Conservation (phyloP, 2,113 vertebrate species). For the Onychostoma macrolepis region DNA sequence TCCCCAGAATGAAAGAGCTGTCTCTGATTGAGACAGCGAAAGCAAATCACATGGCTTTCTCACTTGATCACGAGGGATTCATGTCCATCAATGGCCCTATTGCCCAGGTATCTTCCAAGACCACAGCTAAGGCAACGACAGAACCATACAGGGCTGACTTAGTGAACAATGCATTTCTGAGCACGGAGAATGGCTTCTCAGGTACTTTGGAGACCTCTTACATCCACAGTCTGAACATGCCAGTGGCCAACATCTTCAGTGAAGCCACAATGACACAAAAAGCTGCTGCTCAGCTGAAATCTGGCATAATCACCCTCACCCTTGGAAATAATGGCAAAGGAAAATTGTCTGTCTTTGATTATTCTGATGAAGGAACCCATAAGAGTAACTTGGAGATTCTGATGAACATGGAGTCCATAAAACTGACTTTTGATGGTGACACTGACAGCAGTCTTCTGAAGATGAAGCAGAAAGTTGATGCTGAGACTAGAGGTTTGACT, state of each 20-base stretch:
- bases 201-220: slow-evolving; percentile 79
- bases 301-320: slow-evolving; percentile 67
- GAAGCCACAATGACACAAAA: slow-evolving; percentile 76
- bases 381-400: slow-evolving; percentile 76
- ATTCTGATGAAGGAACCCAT: slow-evolving; percentile 78
- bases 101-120: slow-evolving; percentile 77
- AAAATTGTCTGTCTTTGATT: slow-evolving; percentile 69
- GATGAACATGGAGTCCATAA: slow-evolving; percentile 67
- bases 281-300: slow-evolving; percentile 72
- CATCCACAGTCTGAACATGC: slow-evolving; percentile 79
- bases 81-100: slow-evolving; percentile 73
- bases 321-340: slow-evolving; percentile 76
- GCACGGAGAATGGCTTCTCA: slow-evolving; percentile 76
- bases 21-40: slow-evolving; percentile 82
- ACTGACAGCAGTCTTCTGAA: slow-evolving; percentile 79
- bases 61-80: slow-evolving; percentile 78
- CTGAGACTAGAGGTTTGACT: slow-evolving; percentile 72
- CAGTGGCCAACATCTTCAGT: slow-evolving; percentile 73
- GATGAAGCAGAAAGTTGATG: slow-evolving; percentile 79
- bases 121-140: slow-evolving; percentile 74
- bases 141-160: slow-evolving; percentile 80
- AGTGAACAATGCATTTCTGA: slow-evolving; percentile 75
- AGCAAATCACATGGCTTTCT: slow-evolving; percentile 77
- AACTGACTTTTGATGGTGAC: slow-evolving; percentile 76
- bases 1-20: slow-evolving; percentile 78